Conservation (phyloP, 2,113 vertebrate species). For the Felis chaus region DNA sequence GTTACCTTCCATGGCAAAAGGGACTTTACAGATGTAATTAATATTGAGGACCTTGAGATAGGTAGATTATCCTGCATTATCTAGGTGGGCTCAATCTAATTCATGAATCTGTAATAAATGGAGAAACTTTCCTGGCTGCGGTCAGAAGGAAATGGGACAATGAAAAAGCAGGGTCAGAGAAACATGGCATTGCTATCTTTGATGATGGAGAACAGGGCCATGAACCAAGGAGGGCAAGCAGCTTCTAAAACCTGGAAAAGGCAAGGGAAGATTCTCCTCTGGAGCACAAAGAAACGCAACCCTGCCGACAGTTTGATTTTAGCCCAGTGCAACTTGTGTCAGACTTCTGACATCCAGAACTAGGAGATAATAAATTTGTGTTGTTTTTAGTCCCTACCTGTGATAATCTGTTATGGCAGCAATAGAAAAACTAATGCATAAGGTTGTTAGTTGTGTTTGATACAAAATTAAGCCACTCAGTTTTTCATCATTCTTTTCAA, state of each 20-base stretch:
- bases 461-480: not conserved
- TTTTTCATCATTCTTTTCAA: not conserved
- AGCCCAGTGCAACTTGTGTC: not conserved
- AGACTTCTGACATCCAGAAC: not conserved
- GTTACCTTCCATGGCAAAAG: not conserved
- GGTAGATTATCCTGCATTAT: not conserved
- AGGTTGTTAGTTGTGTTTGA: not conserved
- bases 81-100: not conserved
- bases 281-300: not conserved
- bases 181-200: not conserved
- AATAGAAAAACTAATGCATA: not conserved
- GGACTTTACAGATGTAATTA: not conserved
- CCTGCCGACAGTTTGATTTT: not conserved
- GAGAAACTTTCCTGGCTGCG: not conserved
- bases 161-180: not conserved
- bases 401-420: not conserved
- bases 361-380: not conserved
- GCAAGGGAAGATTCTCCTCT: not conserved
- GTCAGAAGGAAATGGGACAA: not conserved
- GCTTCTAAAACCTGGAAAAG: not conserved
- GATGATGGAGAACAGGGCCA: not conserved
- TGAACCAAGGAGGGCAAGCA: not conserved
- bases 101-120: not conserved
- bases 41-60: not conserved
- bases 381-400: not conserved